Evolutionary conservation across 2,113 vertebrate genomes (phyloP).

Genomic region (Excalfactoria chinensis): DNA sequence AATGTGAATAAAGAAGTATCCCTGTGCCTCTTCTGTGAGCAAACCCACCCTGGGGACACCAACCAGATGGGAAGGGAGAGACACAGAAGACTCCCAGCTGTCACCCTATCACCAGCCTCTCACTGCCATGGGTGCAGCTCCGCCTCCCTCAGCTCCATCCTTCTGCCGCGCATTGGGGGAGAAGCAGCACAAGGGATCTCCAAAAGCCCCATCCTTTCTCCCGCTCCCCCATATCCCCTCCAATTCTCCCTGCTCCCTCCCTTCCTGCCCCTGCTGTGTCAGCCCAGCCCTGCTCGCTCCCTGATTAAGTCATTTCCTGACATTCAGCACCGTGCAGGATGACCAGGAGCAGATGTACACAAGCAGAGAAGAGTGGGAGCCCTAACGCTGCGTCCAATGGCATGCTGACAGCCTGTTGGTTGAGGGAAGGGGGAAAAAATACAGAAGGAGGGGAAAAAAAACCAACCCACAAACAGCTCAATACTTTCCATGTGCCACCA

Average conservation of each 20-base stretch:
- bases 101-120: not conserved
- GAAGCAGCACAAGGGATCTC: not conserved
- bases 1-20: not conserved
- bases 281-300: not conserved
- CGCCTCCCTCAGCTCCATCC: not conserved
- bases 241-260: accelerated
- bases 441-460: accelerated
- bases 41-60: not conserved
- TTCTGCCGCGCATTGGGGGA: not conserved
- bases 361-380: not conserved
- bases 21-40: not conserved
- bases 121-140: not conserved
- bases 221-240: not conserved
- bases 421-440: not conserved
- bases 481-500: constrained; percentile 75
- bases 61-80: not conserved
- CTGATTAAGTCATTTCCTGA: not conserved
- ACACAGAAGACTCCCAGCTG: not conserved
- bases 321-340: not conserved
- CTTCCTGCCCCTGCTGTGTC: not conserved
- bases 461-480: constrained; percentile 59
- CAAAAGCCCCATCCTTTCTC: not conserved
- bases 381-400: not conserved
- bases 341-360: not conserved
- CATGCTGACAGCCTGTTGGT: not conserved